Percentiles rank a stretch among this genome's conserved stretches.
These are phyloP conservation scores for Venturia canescens DNA, from an alignment of 1,140 invertebrate genomes.

Conservation along the genomic window DNA sequence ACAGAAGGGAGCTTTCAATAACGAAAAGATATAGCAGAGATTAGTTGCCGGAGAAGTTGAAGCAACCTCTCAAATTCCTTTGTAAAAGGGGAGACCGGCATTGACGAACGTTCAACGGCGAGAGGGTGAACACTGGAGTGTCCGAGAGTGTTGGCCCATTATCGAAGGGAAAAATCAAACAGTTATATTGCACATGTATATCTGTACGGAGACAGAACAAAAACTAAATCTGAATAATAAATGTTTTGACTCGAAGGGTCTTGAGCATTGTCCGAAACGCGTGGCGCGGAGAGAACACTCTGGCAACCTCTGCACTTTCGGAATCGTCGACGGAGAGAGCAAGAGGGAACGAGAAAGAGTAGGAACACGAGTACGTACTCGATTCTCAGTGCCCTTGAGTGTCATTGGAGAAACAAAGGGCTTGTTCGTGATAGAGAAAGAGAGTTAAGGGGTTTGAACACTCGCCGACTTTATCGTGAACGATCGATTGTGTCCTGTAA, in stretches of 20 bases:
- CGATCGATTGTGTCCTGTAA: slow-evolving; percentile 40
- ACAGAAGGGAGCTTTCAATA: background rate
- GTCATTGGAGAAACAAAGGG: slow-evolving; percentile 57
- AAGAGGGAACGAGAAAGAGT: slow-evolving; percentile 9
- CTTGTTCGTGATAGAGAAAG: slow-evolving; percentile 19
- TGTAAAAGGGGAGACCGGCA: background rate
- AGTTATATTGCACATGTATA: background rate
- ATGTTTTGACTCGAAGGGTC: slow-evolving; percentile 42
- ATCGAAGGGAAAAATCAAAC: slow-evolving; percentile 27
- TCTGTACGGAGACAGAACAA: background rate
- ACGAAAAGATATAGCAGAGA: background rate
- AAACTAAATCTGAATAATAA: slow-evolving; percentile 32
- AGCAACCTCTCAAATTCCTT: background rate
- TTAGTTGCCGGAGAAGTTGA: background rate
- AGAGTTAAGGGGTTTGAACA: slow-evolving; percentile 26
- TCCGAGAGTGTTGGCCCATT: slow-evolving; percentile 23
- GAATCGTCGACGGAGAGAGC: background rate
- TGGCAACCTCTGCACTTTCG: slow-evolving; percentile 8
- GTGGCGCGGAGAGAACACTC: slow-evolving; percentile 22
- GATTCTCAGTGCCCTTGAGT: slow-evolving; percentile 51
- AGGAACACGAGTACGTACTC: slow-evolving; percentile 45
- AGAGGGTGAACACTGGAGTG: slow-evolving; percentile 17
- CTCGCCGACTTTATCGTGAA: slow-evolving; percentile 38
- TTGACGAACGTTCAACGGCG: slow-evolving; percentile 12
- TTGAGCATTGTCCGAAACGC: slow-evolving; percentile 37